These are phyloP conservation scores for Geodia barretti DNA, from an alignment of 37 sponge, comb jelly and placozoan genomes.

Conservation along the genomic window DNA sequence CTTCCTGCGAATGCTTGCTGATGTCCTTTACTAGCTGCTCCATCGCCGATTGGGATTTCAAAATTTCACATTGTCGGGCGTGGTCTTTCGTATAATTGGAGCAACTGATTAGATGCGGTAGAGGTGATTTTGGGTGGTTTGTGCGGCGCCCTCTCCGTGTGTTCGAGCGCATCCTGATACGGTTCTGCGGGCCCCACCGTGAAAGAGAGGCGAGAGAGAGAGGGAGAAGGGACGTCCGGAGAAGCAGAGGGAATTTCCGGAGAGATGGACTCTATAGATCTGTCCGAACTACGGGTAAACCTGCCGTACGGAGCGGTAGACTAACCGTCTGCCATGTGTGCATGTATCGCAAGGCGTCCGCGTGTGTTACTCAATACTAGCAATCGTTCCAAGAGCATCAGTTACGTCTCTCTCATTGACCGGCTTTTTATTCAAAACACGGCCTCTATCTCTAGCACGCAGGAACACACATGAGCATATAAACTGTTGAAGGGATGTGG, in stretches of 20 bases:
- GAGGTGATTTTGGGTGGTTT: not conserved
- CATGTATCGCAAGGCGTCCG: too few relatives aligned
- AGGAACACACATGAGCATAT: not conserved
- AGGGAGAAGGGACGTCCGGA: too few relatives aligned
- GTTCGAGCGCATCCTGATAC: not conserved
- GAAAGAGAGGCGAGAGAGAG: not conserved
- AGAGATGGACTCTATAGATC: constrained; percentile 54
- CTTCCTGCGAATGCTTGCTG: constrained; percentile 18
- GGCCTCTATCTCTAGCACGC: not conserved
- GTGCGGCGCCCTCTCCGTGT: too few relatives aligned
- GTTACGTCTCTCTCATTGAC: not conserved
- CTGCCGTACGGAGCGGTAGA: too few relatives aligned
- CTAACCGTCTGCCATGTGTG: too few relatives aligned
- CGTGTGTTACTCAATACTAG: not conserved
- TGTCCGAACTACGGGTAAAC: constrained; percentile 58
- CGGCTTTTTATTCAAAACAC: not conserved
- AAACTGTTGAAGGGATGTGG: not conserved
- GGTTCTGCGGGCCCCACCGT: not conserved
- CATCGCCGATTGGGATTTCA: not conserved
- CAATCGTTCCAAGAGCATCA: not conserved
- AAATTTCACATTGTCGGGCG: not conserved
- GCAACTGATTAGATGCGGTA: not conserved
- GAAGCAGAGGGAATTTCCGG: not conserved
- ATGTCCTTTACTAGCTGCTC: constrained; percentile 61
- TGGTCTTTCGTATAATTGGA: not conserved